A percentile compares a stretch with the other conserved stretches of the same genome.
Conservation (phyloP, 2,888 invertebrate genomes). For the Drosophila cyrtoloma region DNA sequence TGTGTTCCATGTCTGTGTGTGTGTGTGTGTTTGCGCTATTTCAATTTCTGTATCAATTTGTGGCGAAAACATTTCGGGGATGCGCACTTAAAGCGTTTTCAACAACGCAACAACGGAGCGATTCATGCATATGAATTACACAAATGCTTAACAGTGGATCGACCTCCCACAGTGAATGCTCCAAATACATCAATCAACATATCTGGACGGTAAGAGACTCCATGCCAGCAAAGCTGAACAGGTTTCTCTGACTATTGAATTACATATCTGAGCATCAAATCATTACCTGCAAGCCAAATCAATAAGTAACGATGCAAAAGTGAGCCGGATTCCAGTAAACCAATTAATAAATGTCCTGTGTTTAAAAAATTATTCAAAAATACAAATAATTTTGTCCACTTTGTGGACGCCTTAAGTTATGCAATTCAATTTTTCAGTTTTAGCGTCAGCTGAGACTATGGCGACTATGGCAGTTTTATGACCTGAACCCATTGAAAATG, state of each 20-base stretch:
- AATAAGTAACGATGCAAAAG: background rate
- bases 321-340: background rate
- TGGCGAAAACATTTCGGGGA: background rate
- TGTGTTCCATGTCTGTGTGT: background rate
- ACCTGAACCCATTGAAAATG: background rate
- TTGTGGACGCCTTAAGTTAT: background rate
- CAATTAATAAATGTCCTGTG: background rate
- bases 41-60: slow-evolving; percentile 18
- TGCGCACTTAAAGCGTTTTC: background rate
- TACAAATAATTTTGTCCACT: background rate
- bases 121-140: background rate
- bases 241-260: background rate
- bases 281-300: background rate
- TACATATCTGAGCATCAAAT: background rate
- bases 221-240: background rate
- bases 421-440: slow-evolving; percentile 2
- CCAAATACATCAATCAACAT: background rate
- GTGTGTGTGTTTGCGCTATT: background rate
- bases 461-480: background rate
- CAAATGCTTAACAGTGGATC: background rate
- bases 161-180: background rate
- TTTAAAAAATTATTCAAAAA: background rate
- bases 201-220: background rate
- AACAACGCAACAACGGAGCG: background rate
- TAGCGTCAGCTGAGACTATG: background rate